Evolutionary conservation across 1,140 invertebrate species (phyloP).

Genomic region (Plodia interpunctella): DNA sequence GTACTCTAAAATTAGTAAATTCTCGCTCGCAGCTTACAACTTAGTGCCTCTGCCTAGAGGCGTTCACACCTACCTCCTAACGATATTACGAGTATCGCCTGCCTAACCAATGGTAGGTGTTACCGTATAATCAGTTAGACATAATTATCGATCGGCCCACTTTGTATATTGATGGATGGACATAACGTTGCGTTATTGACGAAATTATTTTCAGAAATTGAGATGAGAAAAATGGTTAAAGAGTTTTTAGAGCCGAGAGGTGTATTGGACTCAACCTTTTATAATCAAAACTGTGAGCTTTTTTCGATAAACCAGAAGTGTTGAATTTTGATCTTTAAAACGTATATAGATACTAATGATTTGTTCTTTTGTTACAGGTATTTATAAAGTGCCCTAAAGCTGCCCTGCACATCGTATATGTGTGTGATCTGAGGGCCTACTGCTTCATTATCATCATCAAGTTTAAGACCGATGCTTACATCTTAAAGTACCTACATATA

Average conservation of each 20-base stretch:
- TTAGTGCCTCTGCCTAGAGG: conserved; percentile 35
- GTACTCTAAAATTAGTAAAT: not conserved
- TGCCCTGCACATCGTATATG: no score
- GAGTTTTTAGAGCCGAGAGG: not conserved
- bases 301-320: no score
- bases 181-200: not conserved
- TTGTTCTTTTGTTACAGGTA: no score
- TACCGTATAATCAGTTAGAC: not conserved
- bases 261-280: no score
- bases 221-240: not conserved
- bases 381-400: no score
- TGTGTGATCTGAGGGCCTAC: no score
- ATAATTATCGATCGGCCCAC: conserved; percentile 10
- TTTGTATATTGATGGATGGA: conserved; percentile 9
- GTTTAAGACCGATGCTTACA: no score
- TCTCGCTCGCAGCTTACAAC: conserved; percentile 26
- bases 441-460: no score
- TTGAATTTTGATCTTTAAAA: no score
- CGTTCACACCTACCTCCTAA: conserved; percentile 13
- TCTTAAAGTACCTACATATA: no score
- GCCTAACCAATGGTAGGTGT: conserved; percentile 8
- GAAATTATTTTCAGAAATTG: not conserved
- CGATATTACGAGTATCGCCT: conserved; percentile 23
- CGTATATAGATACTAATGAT: no score
- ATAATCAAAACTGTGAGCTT: no score